Conservation (phyloP, 1,140 invertebrate species). For the Charaxes varanes region DNA sequence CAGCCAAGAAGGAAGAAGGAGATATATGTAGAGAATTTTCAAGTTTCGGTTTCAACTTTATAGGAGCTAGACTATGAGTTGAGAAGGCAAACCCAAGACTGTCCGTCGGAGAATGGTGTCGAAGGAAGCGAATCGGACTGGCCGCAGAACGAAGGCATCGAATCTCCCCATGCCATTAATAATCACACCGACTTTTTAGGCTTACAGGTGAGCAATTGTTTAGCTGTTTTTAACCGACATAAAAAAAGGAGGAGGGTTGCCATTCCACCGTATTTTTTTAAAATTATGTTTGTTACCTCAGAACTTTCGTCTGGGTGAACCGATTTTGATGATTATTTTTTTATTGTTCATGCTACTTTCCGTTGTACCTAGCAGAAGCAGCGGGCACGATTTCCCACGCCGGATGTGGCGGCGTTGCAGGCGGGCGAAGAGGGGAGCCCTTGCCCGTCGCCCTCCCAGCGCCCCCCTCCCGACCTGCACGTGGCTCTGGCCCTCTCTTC, state of each 20-base stretch:
- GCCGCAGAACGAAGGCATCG: conserved; percentile 63
- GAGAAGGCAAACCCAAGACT: conserved; percentile 77
- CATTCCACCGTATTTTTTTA: too few species aligned
- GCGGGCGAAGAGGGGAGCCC: conserved; percentile 16
- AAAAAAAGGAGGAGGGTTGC: too few species aligned
- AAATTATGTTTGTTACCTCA: too few species aligned
- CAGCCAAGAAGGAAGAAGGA: too few species aligned
- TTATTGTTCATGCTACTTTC: too few species aligned
- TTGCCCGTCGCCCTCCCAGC: conserved; percentile 21
- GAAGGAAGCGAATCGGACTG: conserved; percentile 75
- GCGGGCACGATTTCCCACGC: conserved; percentile 73
- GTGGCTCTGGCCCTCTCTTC: conserved; percentile 89
- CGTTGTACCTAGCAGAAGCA: conserved; percentile 26
- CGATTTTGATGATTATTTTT: too few species aligned
- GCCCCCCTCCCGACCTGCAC: conserved; percentile 3
- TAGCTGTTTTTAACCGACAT: not conserved
- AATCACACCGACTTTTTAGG: conserved; percentile 74
- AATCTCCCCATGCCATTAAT: conserved; percentile 73
- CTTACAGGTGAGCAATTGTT: conserved; percentile 64
- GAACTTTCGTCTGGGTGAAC: too few species aligned
- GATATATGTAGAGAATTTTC: too few species aligned
- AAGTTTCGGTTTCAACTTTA: conserved; percentile 15
- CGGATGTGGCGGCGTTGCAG: conserved; percentile 38
- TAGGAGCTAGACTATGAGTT: conserved; percentile 91
- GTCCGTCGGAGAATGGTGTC: conserved; percentile 86